phyloP scores from a whole-genome alignment of 2,113 vertebrate genomes.

The Pelmatolapia mariae region DNA sequence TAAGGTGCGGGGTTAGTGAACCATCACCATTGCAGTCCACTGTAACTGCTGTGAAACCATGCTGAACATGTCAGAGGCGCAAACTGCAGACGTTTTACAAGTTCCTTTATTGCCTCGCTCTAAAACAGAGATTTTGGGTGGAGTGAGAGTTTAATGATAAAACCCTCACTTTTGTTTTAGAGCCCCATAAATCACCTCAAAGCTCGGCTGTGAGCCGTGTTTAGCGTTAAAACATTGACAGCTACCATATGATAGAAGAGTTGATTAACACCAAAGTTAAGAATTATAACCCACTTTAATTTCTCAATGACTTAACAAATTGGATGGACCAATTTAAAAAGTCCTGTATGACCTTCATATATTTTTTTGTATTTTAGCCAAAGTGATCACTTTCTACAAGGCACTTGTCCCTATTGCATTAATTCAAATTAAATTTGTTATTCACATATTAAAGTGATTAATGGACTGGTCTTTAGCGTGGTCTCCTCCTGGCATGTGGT shows the following conservation, averaged over 20 bases:
- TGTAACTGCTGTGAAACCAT: background rate
- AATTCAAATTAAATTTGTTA: background rate
- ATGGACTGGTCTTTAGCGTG: background rate
- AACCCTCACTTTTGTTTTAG: background rate
- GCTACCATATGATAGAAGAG: background rate
- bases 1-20: background rate
- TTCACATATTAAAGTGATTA: slow-evolving; percentile 2
- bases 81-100: background rate
- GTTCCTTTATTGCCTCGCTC: background rate
- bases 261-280: background rate
- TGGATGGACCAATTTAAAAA: background rate
- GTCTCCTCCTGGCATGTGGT: background rate
- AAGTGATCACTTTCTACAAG: background rate
- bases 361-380: background rate
- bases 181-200: background rate
- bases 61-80: background rate
- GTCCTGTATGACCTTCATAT: background rate
- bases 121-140: background rate
- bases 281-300: background rate
- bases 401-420: background rate
- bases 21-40: background rate
- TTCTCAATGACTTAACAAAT: background rate
- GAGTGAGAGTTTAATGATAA: background rate
- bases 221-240: background rate
- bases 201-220: background rate